Conservation (phyloP, 2,797 vertebrate genomes). For the Phalloptychus januarius region DNA sequence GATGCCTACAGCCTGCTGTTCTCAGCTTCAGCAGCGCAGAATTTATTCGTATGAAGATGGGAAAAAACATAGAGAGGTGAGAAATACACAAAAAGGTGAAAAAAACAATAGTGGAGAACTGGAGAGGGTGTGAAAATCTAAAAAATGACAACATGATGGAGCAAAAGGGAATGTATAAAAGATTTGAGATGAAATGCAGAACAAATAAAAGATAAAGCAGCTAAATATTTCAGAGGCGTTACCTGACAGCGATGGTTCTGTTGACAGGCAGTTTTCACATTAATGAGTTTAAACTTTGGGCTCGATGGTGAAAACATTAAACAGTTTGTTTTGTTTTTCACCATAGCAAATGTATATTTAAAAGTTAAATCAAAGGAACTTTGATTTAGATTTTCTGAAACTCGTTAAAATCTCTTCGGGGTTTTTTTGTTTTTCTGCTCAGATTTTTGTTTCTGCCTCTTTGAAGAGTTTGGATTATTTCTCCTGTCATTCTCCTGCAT, state of each 20-base stretch:
- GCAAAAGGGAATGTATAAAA: background rate
- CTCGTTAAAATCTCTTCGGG: background rate
- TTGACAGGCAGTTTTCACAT: background rate
- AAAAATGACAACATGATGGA: slow-evolving; percentile 4
- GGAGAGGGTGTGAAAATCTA: background rate
- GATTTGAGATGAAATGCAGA: background rate
- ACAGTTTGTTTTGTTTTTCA: background rate
- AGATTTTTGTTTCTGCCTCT: background rate
- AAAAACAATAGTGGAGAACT: slow-evolving; percentile 4
- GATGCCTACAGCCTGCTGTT: slow-evolving; percentile 19
- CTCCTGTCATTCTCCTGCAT: background rate
- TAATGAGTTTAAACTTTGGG: background rate
- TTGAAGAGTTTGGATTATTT: background rate
- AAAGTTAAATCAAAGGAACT: background rate
- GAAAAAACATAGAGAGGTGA: background rate
- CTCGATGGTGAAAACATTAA: slow-evolving; percentile 1
- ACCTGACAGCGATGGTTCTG: background rate
- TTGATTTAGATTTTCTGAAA: background rate
- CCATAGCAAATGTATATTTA: background rate
- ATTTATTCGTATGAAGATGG: slow-evolving; percentile 18
- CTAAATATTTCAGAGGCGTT: background rate
- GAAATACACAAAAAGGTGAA: background rate
- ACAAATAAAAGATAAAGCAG: background rate
- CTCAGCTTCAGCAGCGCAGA: slow-evolving; percentile 6
- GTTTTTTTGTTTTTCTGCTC: background rate